Conservation (phyloP, 2,113 vertebrate genomes). For the Sclerurus mexicanus region DNA sequence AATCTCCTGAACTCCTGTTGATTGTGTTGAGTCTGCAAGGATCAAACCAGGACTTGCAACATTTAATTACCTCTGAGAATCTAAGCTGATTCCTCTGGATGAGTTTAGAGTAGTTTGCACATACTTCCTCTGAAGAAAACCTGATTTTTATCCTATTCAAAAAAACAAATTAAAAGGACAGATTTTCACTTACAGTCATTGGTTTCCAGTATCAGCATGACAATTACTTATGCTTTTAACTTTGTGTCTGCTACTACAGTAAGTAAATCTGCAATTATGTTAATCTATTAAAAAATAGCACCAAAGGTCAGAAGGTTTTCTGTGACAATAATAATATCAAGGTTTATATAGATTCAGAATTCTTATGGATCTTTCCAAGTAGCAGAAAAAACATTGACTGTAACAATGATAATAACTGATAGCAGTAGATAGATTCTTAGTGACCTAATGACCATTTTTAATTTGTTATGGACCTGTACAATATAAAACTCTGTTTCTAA, state of each 20-base stretch:
- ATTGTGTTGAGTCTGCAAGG: not conserved
- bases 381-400: not conserved
- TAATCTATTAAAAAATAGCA: not conserved
- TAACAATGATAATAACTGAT: constrained; percentile 37
- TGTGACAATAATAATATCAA: not conserved
- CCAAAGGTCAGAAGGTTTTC: not conserved
- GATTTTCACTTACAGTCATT: not conserved
- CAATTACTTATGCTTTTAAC: not conserved
- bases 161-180: not conserved
- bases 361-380: not conserved
- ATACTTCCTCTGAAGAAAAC: not conserved
- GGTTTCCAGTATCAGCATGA: not conserved
- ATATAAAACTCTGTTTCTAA: not conserved
- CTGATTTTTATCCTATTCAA: not conserved
- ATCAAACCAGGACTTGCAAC: not conserved
- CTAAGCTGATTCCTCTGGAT: not conserved
- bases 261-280: not conserved
- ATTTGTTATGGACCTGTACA: not conserved
- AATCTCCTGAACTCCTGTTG: not conserved
- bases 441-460: constrained; percentile 20
- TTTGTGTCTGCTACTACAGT: not conserved
- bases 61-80: constrained; percentile 13
- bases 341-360: not conserved
- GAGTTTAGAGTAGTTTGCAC: not conserved
- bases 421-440: not conserved